Conservation (phyloP, 2,888 invertebrate genomes). For the Nasonia oneida region DNA sequence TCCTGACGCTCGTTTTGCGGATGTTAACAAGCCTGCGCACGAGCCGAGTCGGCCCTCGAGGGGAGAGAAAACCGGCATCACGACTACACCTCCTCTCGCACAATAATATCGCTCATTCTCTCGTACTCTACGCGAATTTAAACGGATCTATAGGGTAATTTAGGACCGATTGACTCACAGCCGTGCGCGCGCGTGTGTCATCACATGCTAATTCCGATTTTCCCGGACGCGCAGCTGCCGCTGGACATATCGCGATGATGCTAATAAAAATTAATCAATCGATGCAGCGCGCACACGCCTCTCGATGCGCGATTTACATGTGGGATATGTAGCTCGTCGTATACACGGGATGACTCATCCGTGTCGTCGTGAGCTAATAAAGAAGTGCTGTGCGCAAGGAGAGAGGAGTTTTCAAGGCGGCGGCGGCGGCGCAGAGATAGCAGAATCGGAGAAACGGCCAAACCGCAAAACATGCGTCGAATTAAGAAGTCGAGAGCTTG, state of each 20-base stretch:
- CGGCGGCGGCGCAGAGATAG: not conserved
- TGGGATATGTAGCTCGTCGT: not conserved
- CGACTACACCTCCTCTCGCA: not conserved
- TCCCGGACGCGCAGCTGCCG: too few relatives aligned
- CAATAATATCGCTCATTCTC: not conserved
- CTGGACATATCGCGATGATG: not conserved
- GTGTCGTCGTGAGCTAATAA: conserved; percentile 17
- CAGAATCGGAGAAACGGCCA: conserved; percentile 53
- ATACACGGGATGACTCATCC: conserved; percentile 23
- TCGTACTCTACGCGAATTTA: not conserved
- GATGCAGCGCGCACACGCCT: not conserved
- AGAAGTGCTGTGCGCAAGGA: conserved; percentile 1
- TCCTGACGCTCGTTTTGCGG: conserved; percentile 75
- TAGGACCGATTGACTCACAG: conserved; percentile 1
- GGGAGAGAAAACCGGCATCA: conserved; percentile 2
- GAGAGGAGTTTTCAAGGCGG: conserved; percentile 18
- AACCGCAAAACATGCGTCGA: conserved; percentile 67
- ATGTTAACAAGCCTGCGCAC: conserved; percentile 75
- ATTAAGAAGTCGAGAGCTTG: conserved; percentile 48
- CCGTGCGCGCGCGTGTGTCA: not conserved
- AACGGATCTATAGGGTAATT: not conserved
- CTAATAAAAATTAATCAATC: not conserved
- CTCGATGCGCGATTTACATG: not conserved
- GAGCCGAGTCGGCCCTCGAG: not conserved
- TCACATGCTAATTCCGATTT: not conserved